Evolutionary conservation across 2,113 vertebrate species (phyloP).

Genomic region (Limanda limanda): DNA sequence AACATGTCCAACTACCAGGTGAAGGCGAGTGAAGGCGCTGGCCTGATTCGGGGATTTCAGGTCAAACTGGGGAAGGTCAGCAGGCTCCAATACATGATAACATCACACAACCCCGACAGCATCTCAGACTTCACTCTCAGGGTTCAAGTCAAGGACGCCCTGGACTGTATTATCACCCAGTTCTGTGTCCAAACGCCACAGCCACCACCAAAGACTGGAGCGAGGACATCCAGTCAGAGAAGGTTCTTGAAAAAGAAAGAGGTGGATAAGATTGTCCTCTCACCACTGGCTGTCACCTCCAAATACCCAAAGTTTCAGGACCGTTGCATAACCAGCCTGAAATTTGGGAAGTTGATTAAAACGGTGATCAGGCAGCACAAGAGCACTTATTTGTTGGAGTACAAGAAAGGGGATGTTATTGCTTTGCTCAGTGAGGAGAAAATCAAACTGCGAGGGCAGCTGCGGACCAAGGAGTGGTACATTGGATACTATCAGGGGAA

Average conservation of each 20-base stretch:
- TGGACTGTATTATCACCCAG: constrained; percentile 91
- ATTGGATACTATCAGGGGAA: constrained; percentile 95
- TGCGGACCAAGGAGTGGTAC: constrained; percentile 99
- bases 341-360: constrained; percentile 93
- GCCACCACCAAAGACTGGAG: constrained; percentile 87
- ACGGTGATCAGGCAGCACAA: constrained; percentile 94
- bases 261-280: constrained; percentile 94
- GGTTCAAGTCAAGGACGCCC: constrained; percentile 93
- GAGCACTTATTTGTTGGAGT: constrained; percentile 95
- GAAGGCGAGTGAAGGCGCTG: constrained; percentile 83
- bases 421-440: constrained; percentile 96
- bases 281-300: constrained; percentile 88
- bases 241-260: constrained; percentile 96
- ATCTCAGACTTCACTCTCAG: constrained; percentile 93
- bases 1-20: constrained; percentile 95
- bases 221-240: constrained; percentile 84
- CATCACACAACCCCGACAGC: constrained; percentile 84
- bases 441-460: constrained; percentile 91
- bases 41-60: constrained; percentile 90
- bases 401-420: constrained; percentile 93
- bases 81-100: constrained; percentile 90
- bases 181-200: constrained; percentile 95
- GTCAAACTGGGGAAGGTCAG: constrained; percentile 94
- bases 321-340: constrained; percentile 87
- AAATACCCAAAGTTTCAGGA: constrained; percentile 95